These are phyloP conservation scores for Metridium senile DNA, from an alignment of 92 coral and sea anemone species.

Conservation along the genomic window DNA sequence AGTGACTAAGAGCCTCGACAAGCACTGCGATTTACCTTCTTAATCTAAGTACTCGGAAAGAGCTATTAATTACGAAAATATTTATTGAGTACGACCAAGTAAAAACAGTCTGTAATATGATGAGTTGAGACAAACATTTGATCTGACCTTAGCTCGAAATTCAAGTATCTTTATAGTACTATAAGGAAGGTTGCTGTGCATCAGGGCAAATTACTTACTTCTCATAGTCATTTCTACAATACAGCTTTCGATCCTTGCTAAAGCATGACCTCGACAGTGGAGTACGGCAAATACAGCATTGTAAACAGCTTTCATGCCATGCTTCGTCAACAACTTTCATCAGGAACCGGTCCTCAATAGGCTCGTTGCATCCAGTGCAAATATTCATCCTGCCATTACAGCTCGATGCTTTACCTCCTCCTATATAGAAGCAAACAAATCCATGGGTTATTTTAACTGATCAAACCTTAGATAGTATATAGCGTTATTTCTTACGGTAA, in stretches of 20 bases:
- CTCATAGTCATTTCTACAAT: conserved; percentile 95
- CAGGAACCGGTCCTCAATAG: conserved; percentile 98
- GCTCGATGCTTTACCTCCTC: conserved; percentile 79
- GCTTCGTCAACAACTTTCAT: conserved; percentile 99
- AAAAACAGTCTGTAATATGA: conserved; percentile 67
- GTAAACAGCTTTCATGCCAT: conserved; percentile 98
- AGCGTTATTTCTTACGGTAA: conserved; percentile 31
- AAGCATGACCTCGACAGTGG: conserved; percentile 95
- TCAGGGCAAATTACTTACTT: conserved; percentile 77
- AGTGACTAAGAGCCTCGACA: conserved; percentile 36
- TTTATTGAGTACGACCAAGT: conserved; percentile 60
- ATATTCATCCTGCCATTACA: conserved; percentile 89
- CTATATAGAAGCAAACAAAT: conserved; percentile 23
- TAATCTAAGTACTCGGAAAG: conserved; percentile 49
- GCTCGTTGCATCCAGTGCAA: conserved; percentile 97
- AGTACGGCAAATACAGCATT: conserved; percentile 93
- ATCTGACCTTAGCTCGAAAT: conserved; percentile 44
- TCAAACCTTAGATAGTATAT: not conserved
- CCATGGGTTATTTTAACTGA: not conserved
- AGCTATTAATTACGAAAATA: conserved; percentile 72
- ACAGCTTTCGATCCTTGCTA: conserved; percentile 96
- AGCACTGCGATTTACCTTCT: conserved; percentile 19
- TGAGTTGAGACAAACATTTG: conserved; percentile 55
- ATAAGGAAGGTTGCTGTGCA: not conserved
- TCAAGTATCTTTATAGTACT: conserved; percentile 2